Evolutionary conservation across 2,888 invertebrate genomes (phyloP), one percentile per base, ranked within the genome.

Genomic region (Axea sp.): DNA sequence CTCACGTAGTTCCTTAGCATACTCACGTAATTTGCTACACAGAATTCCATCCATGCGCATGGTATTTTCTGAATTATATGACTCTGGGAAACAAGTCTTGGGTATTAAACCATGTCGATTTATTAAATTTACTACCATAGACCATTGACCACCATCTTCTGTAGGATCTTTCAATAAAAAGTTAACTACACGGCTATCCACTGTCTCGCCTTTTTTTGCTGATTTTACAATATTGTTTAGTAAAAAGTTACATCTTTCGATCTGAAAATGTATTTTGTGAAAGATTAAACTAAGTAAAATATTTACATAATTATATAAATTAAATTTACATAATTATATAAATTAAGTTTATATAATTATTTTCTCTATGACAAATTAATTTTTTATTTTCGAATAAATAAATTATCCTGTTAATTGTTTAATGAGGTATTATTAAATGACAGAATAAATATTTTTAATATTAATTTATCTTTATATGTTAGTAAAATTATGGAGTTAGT

Each of bases 91-190:
- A 84, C 93, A 94, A 83, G 92, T 92, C 89, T 97, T 96, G 55
- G 97, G 97, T 89, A 97, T 92, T 51, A 97, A 88, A 7, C 97
- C 97, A 84, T 97, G 92, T 83, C 95, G 95, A 86, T 93, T 94
- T 60, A 97, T 92, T 11, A 97, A 88, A 87, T 96, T 96, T 17
- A 93, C 93, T 67, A 96, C 89, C 96, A 97, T 96, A 84, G 96
- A 95, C 96, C 96, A 97, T 85, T 97, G 96, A 0, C 97, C 96
- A 17, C 96, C 96, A 82, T 96, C 96, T 75, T 91, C 91, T 49
- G 92, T 92, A n/a, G 95, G 95, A 83, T 95, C 94, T 84, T 90
- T 88, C 9, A 96, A 89, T 47, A 97, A 88, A 86, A 94, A 95
- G 74, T 93, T 92, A 47, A 96, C 91, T 7, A 96, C 89, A 69